Base-by-base conservation (phyloP, 2,797 vertebrate species). In the Sebastes cheni region DNA sequence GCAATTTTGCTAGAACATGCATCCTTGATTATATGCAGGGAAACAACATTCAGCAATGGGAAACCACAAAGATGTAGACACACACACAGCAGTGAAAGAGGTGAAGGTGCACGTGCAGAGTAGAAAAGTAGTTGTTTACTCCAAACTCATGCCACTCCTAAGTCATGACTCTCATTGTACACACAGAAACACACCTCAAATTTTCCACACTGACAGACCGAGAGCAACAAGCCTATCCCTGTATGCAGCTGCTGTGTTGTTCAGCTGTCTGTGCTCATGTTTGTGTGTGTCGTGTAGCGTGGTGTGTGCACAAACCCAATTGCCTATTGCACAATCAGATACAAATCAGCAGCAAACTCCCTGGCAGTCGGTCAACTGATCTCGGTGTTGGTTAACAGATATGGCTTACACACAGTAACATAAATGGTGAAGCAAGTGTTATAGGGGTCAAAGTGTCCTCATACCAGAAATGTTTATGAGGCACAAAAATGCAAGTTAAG, bases 191-290 rank as follows among this genome's bases (percentile, higher is more conserved):
- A 90, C 91, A 90, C 85, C 89, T 90, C 73, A 80, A 67, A 89
- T 86, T 72, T 86, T 90, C 85, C 85, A 91, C 76, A 76, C 62
- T 29, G 79, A 93, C 93, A 93, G 93, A 90, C 93, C 42, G 42
- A 46, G 92, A 92, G 81, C 77, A 82, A 75, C 90, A 76, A 46
- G 42, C 16, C 42, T 68, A 74, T 46, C 42, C 42, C 42, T 16
- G 16, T 46, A 46, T 46, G 83, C 92, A 93, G 93, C 91, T 93
- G 91, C 86, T 61, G 3, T 73, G 75, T 75, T 85, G 70, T 55
- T 90, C 69, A 80, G 42, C 79, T 22, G 75, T 78, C 62, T 30
- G 25, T 68, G 54, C 85, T 78, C 3, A 32, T 79, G 72, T 82
- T 60, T 73, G 61, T 81, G 82, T 66, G 72, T 30, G 29, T 72